phyloP scores from a whole-genome alignment of 2,888 invertebrate species.

The Pteria penguin region DNA sequence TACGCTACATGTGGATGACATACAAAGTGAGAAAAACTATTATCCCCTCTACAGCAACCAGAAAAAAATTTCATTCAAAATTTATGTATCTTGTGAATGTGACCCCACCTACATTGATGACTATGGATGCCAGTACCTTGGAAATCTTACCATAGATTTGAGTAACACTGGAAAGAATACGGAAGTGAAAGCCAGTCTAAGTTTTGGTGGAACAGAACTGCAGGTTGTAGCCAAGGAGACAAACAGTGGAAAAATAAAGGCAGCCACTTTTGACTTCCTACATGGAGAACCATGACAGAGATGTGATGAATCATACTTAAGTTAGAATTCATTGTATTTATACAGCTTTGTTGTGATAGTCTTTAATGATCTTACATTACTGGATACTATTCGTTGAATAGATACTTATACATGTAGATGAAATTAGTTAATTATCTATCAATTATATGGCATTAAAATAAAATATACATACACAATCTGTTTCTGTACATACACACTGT shows the following conservation, averaged over 20 bases:
- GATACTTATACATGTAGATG: too few species aligned
- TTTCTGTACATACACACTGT: too few species aligned
- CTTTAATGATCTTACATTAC: too few species aligned
- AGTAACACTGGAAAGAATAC: constrained; percentile 42
- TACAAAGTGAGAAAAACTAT: constrained; percentile 47
- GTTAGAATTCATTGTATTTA: too few species aligned
- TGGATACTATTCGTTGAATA: too few species aligned
- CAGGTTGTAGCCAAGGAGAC: constrained; percentile 51
- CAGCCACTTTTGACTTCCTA: constrained; percentile 47
- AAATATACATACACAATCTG: too few species aligned
- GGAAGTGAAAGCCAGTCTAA: constrained; percentile 49
- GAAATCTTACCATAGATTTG: constrained; percentile 52
- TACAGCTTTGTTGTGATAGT: too few species aligned
- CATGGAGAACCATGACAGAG: constrained; percentile 6
- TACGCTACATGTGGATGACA: constrained; percentile 46
- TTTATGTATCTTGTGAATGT: constrained; percentile 50
- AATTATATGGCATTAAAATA: too few species aligned
- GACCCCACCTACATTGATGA: constrained; percentile 54
- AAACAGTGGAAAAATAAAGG: constrained; percentile 36
- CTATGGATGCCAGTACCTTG: constrained; percentile 44
- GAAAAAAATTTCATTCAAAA: constrained; percentile 44
- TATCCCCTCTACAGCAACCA: constrained; percentile 49
- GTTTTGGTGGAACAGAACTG: constrained; percentile 59
- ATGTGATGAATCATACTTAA: too few species aligned
- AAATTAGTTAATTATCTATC: too few species aligned